Evolutionary conservation across 2,888 invertebrate genomes (phyloP).

Genomic region (Cryptophagus acutangulus): DNA sequence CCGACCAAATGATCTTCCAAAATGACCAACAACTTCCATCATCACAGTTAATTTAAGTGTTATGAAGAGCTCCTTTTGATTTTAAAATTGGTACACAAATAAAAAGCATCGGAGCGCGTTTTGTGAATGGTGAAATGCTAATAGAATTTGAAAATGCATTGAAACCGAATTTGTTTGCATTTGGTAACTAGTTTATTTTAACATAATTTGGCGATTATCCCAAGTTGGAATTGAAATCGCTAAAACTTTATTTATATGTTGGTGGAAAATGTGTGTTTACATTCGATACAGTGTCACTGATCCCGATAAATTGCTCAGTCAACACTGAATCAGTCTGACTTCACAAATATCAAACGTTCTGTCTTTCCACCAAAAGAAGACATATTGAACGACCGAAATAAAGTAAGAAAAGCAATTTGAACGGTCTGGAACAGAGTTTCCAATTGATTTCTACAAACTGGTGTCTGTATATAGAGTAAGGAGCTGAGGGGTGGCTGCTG

Average conservation of each 20-base stretch:
- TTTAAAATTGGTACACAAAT: too few relatives aligned
- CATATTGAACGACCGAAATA: conserved; percentile 41
- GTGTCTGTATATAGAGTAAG: conserved; percentile 33
- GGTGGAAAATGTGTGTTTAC: conserved; percentile 29
- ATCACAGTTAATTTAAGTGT: too few relatives aligned
- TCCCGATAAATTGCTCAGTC: conserved; percentile 41
- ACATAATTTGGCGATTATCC: conserved; percentile 1
- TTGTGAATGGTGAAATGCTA: too few relatives aligned
- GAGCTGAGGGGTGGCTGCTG: conserved; percentile 22
- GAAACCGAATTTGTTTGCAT: neutral
- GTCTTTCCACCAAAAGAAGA: conserved; percentile 34
- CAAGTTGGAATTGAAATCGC: conserved; percentile 5
- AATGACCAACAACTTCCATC: too few relatives aligned
- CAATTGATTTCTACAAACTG: conserved; percentile 44
- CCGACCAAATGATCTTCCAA: too few relatives aligned
- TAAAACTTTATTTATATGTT: conserved; percentile 13
- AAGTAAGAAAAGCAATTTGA: conserved; percentile 45
- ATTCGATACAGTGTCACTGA: conserved; percentile 36
- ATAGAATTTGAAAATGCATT: too few relatives aligned
- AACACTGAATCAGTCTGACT: conserved; percentile 30
- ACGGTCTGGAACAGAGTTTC: conserved; percentile 38
- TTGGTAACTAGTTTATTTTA: neutral
- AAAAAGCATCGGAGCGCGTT: too few relatives aligned
- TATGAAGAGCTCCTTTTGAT: too few relatives aligned
- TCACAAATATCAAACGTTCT: conserved; percentile 32